Evolutionary conservation across 2,113 vertebrate species (phyloP), one percentile per base, ranked within the genome.

Genomic region (Loxodonta africana): DNA sequence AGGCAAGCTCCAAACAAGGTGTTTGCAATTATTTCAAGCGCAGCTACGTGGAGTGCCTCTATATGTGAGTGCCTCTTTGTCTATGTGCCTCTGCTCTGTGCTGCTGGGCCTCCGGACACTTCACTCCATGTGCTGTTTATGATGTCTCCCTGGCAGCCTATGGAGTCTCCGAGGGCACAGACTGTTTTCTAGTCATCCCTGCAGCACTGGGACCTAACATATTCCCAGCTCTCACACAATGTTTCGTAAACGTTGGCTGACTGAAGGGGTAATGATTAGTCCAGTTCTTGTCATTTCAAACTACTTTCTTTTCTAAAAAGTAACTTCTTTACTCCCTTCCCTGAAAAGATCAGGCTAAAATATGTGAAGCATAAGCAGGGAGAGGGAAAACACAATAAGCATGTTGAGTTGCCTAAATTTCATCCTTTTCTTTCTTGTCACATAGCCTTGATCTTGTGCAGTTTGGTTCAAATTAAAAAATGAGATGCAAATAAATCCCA

Each of bases 261-360:
- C 28, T 67, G 48, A 69, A 53, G 37, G 33, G 48, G 51, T n/a
- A 15, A 33, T 69, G 60, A 6, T 21, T 33, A 69, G 53, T 20
- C 21, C 11, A 81, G 28, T 18, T 46, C 26, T 63, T 26, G 37
- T 18, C 21, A 76, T 69, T 82, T 92, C n/a, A 86, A 85, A 77
- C 4, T 8, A 44, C 82, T 51, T 85, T 60, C 15, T 78, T 65
- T 88, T 37, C 62, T 76, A 62, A 90, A 84, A 53, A 90, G 12
- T 37, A 65, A 69, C 9, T 80, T n/a, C n/a, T 69, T 88, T 84
- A 65, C 15, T 91, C 12, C 41, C 62, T 14, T 69, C 65, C n/a
- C 14, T 81, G 60, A 57, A 57, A 14, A 86, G 44, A 93, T 77
- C 14, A 71, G 60, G n/a, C 23, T 90, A 96, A 94, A 92, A 63